Conservation (phyloP, 2,113 vertebrate genomes). For the Puma concolor region DNA sequence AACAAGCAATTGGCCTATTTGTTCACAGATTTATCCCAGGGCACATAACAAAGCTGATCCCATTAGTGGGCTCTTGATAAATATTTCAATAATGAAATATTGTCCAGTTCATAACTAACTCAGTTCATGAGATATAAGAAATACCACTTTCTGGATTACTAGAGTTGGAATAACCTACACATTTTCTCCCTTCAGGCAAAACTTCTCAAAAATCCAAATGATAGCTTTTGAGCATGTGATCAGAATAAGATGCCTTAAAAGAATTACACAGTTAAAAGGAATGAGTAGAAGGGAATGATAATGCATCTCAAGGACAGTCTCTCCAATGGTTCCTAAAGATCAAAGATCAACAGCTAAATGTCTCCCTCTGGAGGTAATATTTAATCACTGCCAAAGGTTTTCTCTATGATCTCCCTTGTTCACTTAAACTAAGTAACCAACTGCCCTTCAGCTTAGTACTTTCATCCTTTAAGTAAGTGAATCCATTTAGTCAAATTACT, state of each 20-base stretch:
- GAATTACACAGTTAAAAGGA: background rate
- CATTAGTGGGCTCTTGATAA: background rate
- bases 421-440: background rate
- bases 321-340: background rate
- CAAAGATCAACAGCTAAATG: background rate
- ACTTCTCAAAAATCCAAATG: background rate
- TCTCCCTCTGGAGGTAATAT: background rate
- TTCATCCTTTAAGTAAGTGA: background rate
- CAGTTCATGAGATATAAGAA: background rate
- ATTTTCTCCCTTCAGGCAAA: background rate
- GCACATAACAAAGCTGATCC: background rate
- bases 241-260: background rate
- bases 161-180: background rate
- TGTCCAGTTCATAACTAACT: background rate
- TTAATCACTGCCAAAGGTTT: background rate
- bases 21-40: background rate
- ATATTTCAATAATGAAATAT: background rate
- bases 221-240: background rate
- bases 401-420: background rate
- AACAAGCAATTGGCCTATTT: background rate
- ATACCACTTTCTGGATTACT: background rate
- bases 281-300: background rate
- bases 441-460: background rate
- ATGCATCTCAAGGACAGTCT: background rate
- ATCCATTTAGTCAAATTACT: background rate